phyloP scores from a whole-genome alignment of 2,888 invertebrate genomes.

The Noctua pronuba region DNA sequence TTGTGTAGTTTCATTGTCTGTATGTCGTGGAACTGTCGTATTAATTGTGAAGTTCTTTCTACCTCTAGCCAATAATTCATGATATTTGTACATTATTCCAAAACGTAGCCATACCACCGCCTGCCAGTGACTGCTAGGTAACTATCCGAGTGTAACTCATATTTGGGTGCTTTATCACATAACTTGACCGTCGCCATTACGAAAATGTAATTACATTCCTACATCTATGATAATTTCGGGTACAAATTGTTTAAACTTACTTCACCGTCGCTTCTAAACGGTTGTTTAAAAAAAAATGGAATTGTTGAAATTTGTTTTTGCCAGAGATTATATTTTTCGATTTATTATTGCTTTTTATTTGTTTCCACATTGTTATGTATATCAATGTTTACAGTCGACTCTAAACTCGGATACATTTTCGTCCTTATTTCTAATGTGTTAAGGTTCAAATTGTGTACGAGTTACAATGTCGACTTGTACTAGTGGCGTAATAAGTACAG shows the following conservation, averaged over 20 bases:
- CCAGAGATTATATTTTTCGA: slow-evolving; percentile 89
- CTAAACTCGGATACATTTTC: slow-evolving; percentile 54
- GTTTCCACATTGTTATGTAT: slow-evolving; percentile 82
- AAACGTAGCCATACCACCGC: slow-evolving; percentile 42
- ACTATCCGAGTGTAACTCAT: slow-evolving; percentile 70
- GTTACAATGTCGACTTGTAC: slow-evolving; percentile 50
- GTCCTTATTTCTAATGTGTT: slow-evolving; percentile 47
- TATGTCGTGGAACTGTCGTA: slow-evolving; percentile 35
- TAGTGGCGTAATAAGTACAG: slow-evolving; percentile 81
- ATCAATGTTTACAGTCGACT: slow-evolving; percentile 60
- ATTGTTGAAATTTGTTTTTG: slow-evolving; percentile 87
- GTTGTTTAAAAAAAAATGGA: slow-evolving; percentile 77
- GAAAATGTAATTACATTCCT: slow-evolving; percentile 84
- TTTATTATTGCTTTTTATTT: slow-evolving; percentile 84
- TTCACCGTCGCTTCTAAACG: slow-evolving; percentile 41
- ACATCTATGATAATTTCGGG: slow-evolving; percentile 74
- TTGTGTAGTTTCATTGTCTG: slow-evolving; percentile 42
- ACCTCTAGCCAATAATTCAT: slow-evolving; percentile 24
- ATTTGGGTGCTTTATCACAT: slow-evolving; percentile 81
- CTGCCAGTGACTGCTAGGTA: slow-evolving; percentile 67
- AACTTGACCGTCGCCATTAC: slow-evolving; percentile 73
- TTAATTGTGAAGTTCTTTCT: slow-evolving; percentile 28
- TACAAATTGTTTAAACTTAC: slow-evolving; percentile 73
- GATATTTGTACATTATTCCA: slow-evolving; percentile 37
- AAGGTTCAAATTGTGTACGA: slow-evolving; percentile 58